Percentiles rank a stretch among this genome's conserved stretches.
These are phyloP conservation scores for Ploceus nigricollis DNA, from an alignment of 2,113 vertebrate genomes.

Conservation along the genomic window DNA sequence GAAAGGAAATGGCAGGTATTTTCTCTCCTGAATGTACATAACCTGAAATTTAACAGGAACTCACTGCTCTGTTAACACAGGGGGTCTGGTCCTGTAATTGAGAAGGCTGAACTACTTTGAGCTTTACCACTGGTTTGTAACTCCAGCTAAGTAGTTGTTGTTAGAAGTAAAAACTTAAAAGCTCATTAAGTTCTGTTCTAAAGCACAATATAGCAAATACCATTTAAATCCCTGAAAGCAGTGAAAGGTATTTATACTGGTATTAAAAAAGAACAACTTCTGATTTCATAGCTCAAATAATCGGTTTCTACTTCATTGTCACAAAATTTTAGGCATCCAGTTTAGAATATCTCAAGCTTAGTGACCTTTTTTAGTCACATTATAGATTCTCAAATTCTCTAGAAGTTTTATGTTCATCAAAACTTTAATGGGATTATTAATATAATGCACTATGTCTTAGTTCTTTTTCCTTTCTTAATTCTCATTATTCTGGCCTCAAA, in stretches of 20 bases:
- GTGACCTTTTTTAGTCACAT: slow-evolving; percentile 1
- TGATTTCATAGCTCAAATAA: not conserved
- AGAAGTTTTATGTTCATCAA: slow-evolving; percentile 4
- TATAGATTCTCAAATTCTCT: not conserved
- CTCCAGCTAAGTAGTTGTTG: not conserved
- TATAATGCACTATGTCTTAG: not conserved
- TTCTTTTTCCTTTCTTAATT: slow-evolving; percentile 24
- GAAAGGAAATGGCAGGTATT: not conserved
- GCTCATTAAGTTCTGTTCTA: not conserved
- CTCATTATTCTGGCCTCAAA: slow-evolving; percentile 31
- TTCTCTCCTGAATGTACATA: not conserved
- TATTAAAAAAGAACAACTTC: not conserved
- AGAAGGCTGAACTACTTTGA: not conserved
- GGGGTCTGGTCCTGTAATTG: not conserved
- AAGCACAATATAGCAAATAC: not conserved
- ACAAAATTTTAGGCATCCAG: not conserved
- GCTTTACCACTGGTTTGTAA: not conserved
- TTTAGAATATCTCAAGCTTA: not conserved
- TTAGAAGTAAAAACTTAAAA: not conserved
- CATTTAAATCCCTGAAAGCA: not conserved
- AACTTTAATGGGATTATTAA: slow-evolving; percentile 37
- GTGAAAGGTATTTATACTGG: not conserved
- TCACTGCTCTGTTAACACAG: not conserved
- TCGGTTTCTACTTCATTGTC: not conserved
- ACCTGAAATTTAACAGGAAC: not conserved